Conservation (phyloP, 1,140 invertebrate genomes). For the Hypothenemus hampei region DNA sequence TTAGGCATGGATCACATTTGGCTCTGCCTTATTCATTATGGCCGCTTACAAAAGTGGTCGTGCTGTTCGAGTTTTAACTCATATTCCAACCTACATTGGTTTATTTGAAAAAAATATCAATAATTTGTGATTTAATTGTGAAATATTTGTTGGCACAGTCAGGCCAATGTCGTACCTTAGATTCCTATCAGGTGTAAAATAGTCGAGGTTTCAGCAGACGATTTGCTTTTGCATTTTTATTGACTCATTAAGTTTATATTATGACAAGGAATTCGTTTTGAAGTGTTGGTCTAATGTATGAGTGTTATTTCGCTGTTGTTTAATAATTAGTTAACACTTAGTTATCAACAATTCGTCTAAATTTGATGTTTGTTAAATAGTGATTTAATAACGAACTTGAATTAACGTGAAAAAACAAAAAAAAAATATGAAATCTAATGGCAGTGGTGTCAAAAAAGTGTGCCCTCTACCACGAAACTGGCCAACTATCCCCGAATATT, state of each 20-base stretch:
- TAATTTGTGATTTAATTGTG: slow-evolving; percentile 3
- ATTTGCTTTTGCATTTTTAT: slow-evolving; percentile 8
- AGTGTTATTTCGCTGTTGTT: no score
- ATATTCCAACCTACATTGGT: background rate
- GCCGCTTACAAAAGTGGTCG: background rate
- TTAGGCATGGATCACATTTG: slow-evolving; percentile 31
- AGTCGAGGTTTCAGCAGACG: slow-evolving; percentile 6
- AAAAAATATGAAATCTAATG: no score
- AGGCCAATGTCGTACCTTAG: slow-evolving; percentile 12
- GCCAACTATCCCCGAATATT: no score
- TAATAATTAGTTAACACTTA: no score
- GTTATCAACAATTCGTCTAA: no score
- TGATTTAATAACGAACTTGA: no score
- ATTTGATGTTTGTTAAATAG: no score
- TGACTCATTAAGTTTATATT: slow-evolving; percentile 3
- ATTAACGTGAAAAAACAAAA: no score
- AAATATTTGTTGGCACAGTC: slow-evolving; percentile 14
- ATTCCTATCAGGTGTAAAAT: slow-evolving; percentile 13
- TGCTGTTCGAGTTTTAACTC: background rate
- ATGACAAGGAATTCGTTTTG: no score
- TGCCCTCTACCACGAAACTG: no score
- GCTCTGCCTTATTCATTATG: slow-evolving; percentile 37
- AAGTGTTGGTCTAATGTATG: no score
- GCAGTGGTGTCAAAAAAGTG: no score
- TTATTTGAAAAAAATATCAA: slow-evolving; percentile 15